Base-by-base conservation (phyloP, 2,888 invertebrate species). In the Sinelater perroti region DNA sequence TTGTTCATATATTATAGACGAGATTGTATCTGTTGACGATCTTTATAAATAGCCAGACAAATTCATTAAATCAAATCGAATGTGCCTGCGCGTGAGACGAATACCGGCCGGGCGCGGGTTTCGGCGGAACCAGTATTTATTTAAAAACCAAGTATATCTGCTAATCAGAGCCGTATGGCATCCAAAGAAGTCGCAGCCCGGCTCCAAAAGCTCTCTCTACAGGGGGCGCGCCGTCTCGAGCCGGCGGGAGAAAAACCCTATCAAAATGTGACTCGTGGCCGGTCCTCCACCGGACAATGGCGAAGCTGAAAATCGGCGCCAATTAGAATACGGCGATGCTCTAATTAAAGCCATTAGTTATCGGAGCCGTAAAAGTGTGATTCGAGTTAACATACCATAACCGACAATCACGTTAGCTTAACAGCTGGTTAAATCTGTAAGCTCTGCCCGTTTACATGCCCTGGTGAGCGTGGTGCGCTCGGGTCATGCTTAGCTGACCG, bases 401-500 rank as follows among this genome's bases (percentile, higher is more conserved):
- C 63, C 45, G 45, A 60, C 42, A 35, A 63, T 56, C 57, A 61
- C 57, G 56, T 61, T 59, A 61, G 51, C 46, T 64, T 64, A 55
- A 63, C 65, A 56, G 63, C 46, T 60, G 50, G 61, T 60, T 61
- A 60, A 63, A 58, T 61, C 52, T 58, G 54, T 59, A 57, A 57
- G 59, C 63, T 61, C 56, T 54, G 33, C 56, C 45, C 47, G 56
- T 65, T 67, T 66, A 66, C 65, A 65, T 60, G 65, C 59, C 60
- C 61, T 31, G 56, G 58, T 57, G 60, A 62, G 54, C 66, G 62
- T 63, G 61, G 58, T 64, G 56, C 56, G 59, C 61, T 44, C 54
- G 54, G 62, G 66, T 68, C 68, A 68, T 64, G 68, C 68, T 68
- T 53, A 61, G 62, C 58, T 59, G 54, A 68, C 68, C 63, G 54